Base-by-base conservation (phyloP, 2,113 vertebrate genomes). In the Laticauda laticaudata region DNA sequence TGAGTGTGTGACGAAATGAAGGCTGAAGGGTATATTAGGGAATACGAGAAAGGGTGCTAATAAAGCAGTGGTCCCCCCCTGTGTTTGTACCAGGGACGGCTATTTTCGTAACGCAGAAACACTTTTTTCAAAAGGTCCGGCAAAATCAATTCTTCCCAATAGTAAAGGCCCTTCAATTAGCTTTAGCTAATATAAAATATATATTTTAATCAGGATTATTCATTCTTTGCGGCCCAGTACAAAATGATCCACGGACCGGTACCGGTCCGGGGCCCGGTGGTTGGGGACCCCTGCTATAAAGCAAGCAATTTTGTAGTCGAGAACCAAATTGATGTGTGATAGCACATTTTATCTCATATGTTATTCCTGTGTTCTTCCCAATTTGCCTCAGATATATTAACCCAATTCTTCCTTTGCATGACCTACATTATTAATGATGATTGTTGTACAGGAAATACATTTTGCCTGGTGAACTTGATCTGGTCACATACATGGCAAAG, bases 401-500 rank as follows among this genome's bases (percentile, higher is more conserved):
- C n/a, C 45, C 61, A 54, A 51, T 34, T 7, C 86, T 53, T 51
- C 43, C 20, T 61, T 69, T 69, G 57, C 45, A 64, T 64, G 91
- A 87, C 91, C 81, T 91, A 91, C 26, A 87, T 91, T 61, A 14
- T 92, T 92, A 92, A 88, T 92, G 21, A n/a, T 9, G 2, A 43
- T 34, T 51, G 4, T 24, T 92, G 29, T 88, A n/a, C 61, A 92
- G 14, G 23, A 88, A 61, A 29, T 51, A 3, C 59, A 88, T 55
- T 88, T 61, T 75, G 15, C 20, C 88, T 75, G 24, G 34, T 55
- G 64, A 81, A 81, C 9, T 15, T 56, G 34, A 81, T 56, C 14
- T n/a, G 59, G 48, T 45, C 23, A 39, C 24, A 81, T 10, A n/a
- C 75, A 81, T 75, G 24, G 3, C 11, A 64, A 34, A 55, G 53